These are phyloP conservation scores for Eurosta solidaginis DNA, from an alignment of 1,140 invertebrate genomes.

Conservation along the genomic window DNA sequence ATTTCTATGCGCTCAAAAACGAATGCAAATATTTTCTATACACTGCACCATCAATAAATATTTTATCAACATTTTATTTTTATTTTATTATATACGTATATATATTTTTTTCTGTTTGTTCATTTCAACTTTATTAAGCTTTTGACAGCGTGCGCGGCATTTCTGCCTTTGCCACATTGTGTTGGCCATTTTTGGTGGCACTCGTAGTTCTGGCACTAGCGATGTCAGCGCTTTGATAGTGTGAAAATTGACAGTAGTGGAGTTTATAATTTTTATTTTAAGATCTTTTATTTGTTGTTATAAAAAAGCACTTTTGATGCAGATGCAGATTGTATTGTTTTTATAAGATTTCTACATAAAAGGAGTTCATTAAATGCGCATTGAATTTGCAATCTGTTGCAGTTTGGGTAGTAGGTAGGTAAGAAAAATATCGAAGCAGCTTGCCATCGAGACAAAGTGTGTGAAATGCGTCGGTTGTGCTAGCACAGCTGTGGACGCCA, in stretches of 20 bases:
- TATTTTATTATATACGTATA: neutral
- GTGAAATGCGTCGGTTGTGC: too few species aligned
- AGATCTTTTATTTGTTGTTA: neutral
- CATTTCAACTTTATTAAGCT: neutral
- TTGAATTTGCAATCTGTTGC: neutral
- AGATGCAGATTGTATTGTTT: neutral
- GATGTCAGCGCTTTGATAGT: conserved; percentile 25
- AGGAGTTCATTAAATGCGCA: conserved; percentile 28
- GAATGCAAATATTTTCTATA: conserved; percentile 24
- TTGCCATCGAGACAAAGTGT: neutral
- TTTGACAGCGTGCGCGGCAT: neutral
- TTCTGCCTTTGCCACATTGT: neutral
- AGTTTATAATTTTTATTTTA: conserved; percentile 17
- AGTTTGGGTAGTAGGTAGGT: neutral
- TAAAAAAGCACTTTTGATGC: neutral
- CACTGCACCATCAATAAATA: too few species aligned
- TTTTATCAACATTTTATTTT: neutral
- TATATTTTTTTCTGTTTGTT: neutral
- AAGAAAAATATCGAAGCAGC: neutral
- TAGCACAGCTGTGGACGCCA: neutral
- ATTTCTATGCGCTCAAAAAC: conserved; percentile 1
- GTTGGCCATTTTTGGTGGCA: conserved; percentile 28
- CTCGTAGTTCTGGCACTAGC: neutral
- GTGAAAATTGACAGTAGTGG: conserved; percentile 29
- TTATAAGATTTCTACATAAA: conserved; percentile 28